Base-by-base conservation (phyloP, 2,888 invertebrate genomes). In the Neoscelio sp. region DNA sequence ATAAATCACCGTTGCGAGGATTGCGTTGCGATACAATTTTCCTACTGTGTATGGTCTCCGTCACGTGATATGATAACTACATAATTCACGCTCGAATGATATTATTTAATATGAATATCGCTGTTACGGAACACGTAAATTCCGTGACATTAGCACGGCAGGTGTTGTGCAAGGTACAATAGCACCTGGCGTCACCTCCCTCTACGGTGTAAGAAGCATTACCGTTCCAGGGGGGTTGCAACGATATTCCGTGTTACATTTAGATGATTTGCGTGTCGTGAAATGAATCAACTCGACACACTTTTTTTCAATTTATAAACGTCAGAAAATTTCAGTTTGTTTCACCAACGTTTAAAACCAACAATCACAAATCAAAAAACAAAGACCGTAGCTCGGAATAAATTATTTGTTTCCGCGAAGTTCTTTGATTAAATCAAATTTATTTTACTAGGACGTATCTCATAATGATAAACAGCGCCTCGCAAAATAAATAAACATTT, bases 121-220 rank as follows among this genome's bases (percentile, higher is more conserved):
- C 30, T 13, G 40, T 50, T 18, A 35, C 18, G 28, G 20, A 30
- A 33, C 42, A 62, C 20, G 44, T 48, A 75, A 80, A 84, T 84
- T 83, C 77, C 80, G 74, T 38, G 62, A 68, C 82, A 81, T 83
- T 80, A 76, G 75, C 79, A 42, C 67, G 81, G 82, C 84, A 84
- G 84, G 84, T 84, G 84, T 74, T 84, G 44, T 40, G 28, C 64
- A 78, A 81, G 75, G 71, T 75, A 81, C 18, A 77, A 38, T 58
- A 48, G 80, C 84, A 84, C 84, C 84, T 84, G 84, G 84, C 56
- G 60, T 70, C 64, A 52, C 68, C 52, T 68, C 73, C 70, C 80
- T 82, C 78, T 81, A 82, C 80, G 62, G 78, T 77, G 76, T 46
- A 64, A 65, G 48, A 40, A 38, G 56, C 44, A 50, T 52, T 64